These are phyloP conservation scores for Protomyctophum bolini DNA, from an alignment of 2,113 vertebrate species.

Conservation along the genomic window DNA sequence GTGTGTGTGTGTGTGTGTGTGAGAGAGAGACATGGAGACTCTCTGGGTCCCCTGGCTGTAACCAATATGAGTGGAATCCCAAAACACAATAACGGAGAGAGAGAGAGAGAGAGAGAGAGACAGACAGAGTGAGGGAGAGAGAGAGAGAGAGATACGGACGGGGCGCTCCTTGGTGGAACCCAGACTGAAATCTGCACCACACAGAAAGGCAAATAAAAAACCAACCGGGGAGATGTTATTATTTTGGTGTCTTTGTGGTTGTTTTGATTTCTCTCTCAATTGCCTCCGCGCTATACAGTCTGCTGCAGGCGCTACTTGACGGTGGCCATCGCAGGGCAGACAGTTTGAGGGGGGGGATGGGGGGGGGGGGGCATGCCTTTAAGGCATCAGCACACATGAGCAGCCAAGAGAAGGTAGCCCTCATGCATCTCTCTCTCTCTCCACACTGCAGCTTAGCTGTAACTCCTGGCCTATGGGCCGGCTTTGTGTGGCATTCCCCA, in stretches of 20 bases:
- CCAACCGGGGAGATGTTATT: constrained; percentile 31
- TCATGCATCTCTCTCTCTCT: constrained; percentile 52
- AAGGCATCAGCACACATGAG: constrained; percentile 37
- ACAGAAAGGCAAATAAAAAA: constrained; percentile 17
- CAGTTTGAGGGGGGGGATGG: neutral
- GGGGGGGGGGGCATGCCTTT: constrained; percentile 19
- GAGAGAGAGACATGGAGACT: constrained; percentile 39
- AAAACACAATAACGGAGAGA: constrained; percentile 50
- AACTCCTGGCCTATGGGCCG: constrained; percentile 62
- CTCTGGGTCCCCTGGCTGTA: constrained; percentile 32
- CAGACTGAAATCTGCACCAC: constrained; percentile 43
- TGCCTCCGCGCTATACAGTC: constrained; percentile 50
- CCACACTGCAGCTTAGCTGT: constrained; percentile 61
- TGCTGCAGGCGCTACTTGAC: constrained; percentile 54
- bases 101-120: constrained; percentile 4
- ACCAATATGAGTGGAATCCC: constrained; percentile 54
- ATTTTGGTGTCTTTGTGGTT: constrained; percentile 61
- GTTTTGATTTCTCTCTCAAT: constrained; percentile 64
- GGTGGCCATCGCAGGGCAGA: constrained; percentile 20
- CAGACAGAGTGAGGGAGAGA: neutral
- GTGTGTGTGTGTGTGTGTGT: constrained; percentile 35
- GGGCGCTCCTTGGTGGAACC: neutral
- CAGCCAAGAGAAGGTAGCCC: constrained; percentile 45
- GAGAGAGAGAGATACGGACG: neutral
- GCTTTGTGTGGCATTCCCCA: constrained; percentile 63